A percentile compares a stretch with the other conserved stretches of the same genome.
Conservation (phyloP, 2,113 vertebrate species). For the Collichthys lucidus region DNA sequence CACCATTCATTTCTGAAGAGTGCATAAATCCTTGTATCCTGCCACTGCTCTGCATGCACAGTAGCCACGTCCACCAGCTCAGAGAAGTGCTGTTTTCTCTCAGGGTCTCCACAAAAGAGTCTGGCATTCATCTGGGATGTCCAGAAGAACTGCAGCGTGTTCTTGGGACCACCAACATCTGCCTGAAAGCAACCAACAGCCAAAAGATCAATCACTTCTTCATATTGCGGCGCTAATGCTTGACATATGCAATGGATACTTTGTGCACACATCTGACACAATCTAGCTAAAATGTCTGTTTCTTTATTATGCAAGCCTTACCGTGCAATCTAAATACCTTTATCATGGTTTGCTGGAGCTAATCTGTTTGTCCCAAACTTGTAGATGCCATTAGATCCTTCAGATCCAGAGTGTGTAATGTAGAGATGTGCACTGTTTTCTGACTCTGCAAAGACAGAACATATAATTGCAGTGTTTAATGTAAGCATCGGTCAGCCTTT, state of each 20-base stretch:
- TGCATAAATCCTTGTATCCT: slow-evolving; percentile 71
- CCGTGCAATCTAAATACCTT: slow-evolving; percentile 78
- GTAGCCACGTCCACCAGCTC: slow-evolving; percentile 74
- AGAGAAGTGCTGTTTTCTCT: slow-evolving; percentile 53
- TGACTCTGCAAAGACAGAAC: slow-evolving; percentile 46
- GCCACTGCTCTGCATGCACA: slow-evolving; percentile 51
- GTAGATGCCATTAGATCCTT: slow-evolving; percentile 39
- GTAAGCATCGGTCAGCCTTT: not conserved
- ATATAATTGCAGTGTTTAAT: not conserved
- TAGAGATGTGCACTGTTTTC: slow-evolving; percentile 33
- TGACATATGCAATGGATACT: not conserved
- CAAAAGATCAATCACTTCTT: not conserved
- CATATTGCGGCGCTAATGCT: too few relatives aligned
- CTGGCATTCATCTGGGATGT: slow-evolving; percentile 79
- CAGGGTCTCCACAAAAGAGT: slow-evolving; percentile 75
- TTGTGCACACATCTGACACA: not conserved
- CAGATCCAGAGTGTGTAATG: slow-evolving; percentile 56
- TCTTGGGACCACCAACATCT: slow-evolving; percentile 77
- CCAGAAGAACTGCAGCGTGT: slow-evolving; percentile 75
- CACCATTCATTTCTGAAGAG: slow-evolving; percentile 85
- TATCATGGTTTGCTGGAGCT: not conserved
- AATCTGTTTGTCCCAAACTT: slow-evolving; percentile 56
- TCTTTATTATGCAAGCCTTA: slow-evolving; percentile 47
- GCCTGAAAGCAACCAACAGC: slow-evolving; percentile 44
- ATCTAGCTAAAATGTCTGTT: not conserved